Evolutionary conservation across 2,797 vertebrate species (phyloP).

Genomic region (Gobio occitaniae): DNA sequence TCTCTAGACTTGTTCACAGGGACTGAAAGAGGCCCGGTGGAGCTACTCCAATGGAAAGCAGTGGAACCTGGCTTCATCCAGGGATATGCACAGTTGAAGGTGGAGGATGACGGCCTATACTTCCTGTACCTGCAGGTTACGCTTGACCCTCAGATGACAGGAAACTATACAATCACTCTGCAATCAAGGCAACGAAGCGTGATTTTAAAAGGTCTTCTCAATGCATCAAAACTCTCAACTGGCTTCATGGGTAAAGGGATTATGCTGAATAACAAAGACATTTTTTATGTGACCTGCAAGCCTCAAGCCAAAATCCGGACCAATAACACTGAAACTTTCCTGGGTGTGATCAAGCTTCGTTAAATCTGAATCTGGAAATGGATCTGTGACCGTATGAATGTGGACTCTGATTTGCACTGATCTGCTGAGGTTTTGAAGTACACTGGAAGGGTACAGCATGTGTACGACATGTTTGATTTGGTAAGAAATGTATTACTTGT

Average conservation of each 20-base stretch:
- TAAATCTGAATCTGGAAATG: not conserved
- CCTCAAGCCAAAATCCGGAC: fast-evolving
- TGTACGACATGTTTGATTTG: not conserved
- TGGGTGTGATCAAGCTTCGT: slow-evolving; percentile 62
- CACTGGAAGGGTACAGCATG: not conserved
- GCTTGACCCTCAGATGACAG: fast-evolving
- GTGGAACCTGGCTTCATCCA: fast-evolving
- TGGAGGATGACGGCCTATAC: slow-evolving; percentile 64
- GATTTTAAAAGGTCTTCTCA: slow-evolving; percentile 46
- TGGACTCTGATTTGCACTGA: slow-evolving; percentile 18
- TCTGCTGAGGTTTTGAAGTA: not conserved
- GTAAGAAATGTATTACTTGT: not conserved
- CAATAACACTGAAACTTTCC: not conserved
- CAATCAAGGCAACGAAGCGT: fast-evolving
- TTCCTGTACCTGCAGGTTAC: slow-evolving; percentile 72
- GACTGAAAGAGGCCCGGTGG: fast-evolving
- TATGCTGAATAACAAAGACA: fast-evolving
- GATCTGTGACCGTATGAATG: slow-evolving; percentile 31
- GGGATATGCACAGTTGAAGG: not conserved
- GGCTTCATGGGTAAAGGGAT: slow-evolving; percentile 64
- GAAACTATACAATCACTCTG: fast-evolving
- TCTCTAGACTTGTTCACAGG: slow-evolving; percentile 2
- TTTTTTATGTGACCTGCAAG: not conserved
- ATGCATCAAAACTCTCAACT: slow-evolving; percentile 55
- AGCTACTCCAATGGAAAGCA: not conserved